Conservation (phyloP, 1,140 invertebrate species). For the Scaptomyza graminum region DNA sequence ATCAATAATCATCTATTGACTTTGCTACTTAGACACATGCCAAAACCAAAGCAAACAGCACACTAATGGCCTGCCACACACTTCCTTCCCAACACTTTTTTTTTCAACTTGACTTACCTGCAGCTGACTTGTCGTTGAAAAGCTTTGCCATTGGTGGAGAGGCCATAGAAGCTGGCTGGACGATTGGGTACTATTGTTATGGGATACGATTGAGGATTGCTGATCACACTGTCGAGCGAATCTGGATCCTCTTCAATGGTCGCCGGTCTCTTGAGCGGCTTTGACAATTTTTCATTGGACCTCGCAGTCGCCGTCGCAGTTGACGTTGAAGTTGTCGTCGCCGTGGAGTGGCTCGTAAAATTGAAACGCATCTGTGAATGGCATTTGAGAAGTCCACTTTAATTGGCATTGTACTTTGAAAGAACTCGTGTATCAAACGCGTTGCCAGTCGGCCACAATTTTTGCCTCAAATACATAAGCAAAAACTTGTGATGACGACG, state of each 20-base stretch:
- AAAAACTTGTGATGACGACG: constrained; percentile 60
- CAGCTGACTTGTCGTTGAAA: constrained; percentile 73
- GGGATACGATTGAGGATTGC: constrained; percentile 80
- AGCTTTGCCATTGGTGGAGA: constrained; percentile 57
- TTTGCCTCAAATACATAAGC: constrained; percentile 16
- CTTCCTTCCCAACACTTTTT: not conserved
- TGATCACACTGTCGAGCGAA: constrained; percentile 82
- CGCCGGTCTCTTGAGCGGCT: constrained; percentile 61
- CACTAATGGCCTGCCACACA: constrained; percentile 31
- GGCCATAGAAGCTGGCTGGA: constrained; percentile 71
- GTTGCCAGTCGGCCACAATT: constrained; percentile 8
- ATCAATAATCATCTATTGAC: constrained; percentile 52
- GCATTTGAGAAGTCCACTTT: constrained; percentile 33
- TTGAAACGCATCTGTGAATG: constrained; percentile 70
- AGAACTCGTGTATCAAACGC: constrained; percentile 6
- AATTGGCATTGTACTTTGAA: constrained; percentile 16
- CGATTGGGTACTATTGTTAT: constrained; percentile 82
- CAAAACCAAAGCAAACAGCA: constrained; percentile 28
- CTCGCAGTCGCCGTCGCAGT: constrained; percentile 21
- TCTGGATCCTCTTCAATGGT: constrained; percentile 79
- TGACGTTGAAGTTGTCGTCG: constrained; percentile 29
- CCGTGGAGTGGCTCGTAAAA: constrained; percentile 59
- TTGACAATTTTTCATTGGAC: constrained; percentile 48
- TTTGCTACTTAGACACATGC: constrained; percentile 46
- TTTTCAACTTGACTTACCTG: constrained; percentile 62